Evolutionary conservation across 2,888 invertebrate genomes (phyloP), one percentile per base, ranked within the genome.

Genomic region (Acrobasis repandana): DNA sequence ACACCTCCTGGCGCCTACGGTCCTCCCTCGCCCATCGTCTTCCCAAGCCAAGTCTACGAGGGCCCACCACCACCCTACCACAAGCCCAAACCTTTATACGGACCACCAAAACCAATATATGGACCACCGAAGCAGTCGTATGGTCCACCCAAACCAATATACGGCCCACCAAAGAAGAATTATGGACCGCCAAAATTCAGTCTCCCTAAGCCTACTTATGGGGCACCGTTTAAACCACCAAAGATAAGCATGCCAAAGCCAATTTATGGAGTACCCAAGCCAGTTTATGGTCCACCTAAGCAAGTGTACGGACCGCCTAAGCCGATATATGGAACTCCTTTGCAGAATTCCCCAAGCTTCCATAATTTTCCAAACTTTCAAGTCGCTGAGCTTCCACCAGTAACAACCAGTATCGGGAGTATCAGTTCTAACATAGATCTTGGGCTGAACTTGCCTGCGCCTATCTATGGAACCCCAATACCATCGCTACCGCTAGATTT

Each of bases 1-100:
- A 68, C 88, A 0, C 91, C 91, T 0, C 84, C 88, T 0, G 82
- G 90, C 9, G 83, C 90, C 0, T 93, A 93, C 70, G 93, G 93
- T 0, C 86, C 92, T 0, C 94, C 94, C 0, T 86, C 93, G 0
- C 92, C 93, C 0, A 80, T 90, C 0, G 77, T 79, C 20, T 86
- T 89, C 73, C 88, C 88, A 8, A 82, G 67, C 64, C 87, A 89
- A 38, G 71, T 62, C 43, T 91, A 92, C 76, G 93, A 92, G 56
- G 92, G 93, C 0, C 93, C 93, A 0, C 93, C 93, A 2, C 93
- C 93, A 0, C 92, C 93, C 0, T 49, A 83, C 1, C 66, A 79
- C 28, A 88, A 88, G 56, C 80, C 87, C 5, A 92, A 89, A 69
- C 86, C 86, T 0, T 68, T 81, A 0, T 83, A 82, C 61, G 72